These are phyloP conservation scores for Phataginus tetradactyla DNA, from an alignment of 2,797 vertebrate genomes.

Conservation along the genomic window DNA sequence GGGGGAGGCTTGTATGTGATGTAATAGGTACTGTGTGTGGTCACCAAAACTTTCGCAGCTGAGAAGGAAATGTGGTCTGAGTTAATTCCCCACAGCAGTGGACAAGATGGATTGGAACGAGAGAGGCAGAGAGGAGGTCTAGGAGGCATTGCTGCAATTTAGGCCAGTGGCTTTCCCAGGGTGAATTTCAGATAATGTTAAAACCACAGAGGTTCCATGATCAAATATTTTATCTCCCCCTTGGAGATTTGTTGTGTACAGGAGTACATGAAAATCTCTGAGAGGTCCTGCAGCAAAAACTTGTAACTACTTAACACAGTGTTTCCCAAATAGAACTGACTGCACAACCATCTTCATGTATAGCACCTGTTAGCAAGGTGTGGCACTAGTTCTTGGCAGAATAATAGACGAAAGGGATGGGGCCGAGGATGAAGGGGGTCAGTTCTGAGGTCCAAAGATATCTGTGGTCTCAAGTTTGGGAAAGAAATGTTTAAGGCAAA, in stretches of 20 bases:
- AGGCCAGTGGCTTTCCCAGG: constrained; percentile 27
- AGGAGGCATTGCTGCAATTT: background rate
- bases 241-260: background rate
- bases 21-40: background rate
- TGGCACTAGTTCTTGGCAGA: background rate
- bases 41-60: background rate
- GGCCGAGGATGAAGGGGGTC: rapidly evolving
- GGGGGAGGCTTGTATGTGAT: background rate
- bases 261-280: background rate
- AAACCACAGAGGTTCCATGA: background rate
- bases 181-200: constrained; percentile 54
- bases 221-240: constrained; percentile 25
- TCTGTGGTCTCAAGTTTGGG: background rate
- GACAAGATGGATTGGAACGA: background rate
- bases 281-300: background rate
- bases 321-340: constrained; percentile 13
- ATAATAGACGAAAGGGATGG: background rate
- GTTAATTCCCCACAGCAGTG: background rate
- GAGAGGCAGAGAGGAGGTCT: background rate
- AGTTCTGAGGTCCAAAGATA: background rate
- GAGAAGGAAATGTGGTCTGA: background rate
- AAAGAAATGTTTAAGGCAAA: background rate
- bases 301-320: background rate
- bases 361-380: background rate
- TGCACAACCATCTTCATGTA: background rate